These are phyloP conservation scores for Tylochromis polylepis DNA, from an alignment of 2,113 vertebrate genomes.

Conservation along the genomic window DNA sequence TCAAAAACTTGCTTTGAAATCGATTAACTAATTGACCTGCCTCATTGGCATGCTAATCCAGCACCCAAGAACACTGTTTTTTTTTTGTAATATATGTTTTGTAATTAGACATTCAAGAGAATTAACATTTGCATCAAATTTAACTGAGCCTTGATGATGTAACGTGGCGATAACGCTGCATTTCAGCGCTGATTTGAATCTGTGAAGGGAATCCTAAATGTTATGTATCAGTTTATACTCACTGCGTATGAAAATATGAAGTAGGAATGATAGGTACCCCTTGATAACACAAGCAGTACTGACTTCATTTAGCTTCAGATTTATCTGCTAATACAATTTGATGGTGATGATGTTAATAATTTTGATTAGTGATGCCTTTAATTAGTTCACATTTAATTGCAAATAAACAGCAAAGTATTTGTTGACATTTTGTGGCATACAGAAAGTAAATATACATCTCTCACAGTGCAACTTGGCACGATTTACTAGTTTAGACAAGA, in stretches of 20 bases:
- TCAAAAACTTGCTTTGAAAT: not conserved
- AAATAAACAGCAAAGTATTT: constrained; percentile 3
- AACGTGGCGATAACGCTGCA: not conserved
- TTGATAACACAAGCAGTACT: constrained; percentile 2
- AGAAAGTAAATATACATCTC: constrained; percentile 12
- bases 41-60: not conserved
- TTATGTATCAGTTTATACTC: constrained; percentile 12
- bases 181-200: constrained; percentile 25
- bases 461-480: not conserved
- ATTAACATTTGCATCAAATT: constrained; percentile 21
- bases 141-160: constrained; percentile 9
- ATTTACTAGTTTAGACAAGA: not conserved
- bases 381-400: constrained; percentile 33
- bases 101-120: constrained; percentile 10
- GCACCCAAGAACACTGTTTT: not conserved
- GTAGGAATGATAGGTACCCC: constrained; percentile 12
- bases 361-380: constrained; percentile 32
- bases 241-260: not conserved
- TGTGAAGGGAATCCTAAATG: constrained; percentile 12
- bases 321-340: constrained; percentile 12
- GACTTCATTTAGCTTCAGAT: constrained; percentile 21
- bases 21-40: not conserved
- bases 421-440: not conserved
- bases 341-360: constrained; percentile 14
- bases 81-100: not conserved